Percentiles rank a stretch among this genome's conserved stretches.
Conservation (phyloP, 2,888 invertebrate species). For the Trisateles emortualis region DNA sequence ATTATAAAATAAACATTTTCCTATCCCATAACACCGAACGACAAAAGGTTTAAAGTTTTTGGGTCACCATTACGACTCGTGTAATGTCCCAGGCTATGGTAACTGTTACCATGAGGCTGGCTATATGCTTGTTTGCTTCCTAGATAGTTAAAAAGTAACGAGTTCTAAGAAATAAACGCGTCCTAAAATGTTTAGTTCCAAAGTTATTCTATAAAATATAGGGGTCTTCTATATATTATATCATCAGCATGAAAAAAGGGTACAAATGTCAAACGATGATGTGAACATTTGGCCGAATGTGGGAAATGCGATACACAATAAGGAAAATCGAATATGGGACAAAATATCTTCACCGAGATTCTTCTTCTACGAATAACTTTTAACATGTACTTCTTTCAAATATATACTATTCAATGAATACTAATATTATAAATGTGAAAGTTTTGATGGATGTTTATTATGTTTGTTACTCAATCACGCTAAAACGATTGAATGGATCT, state of each 20-base stretch:
- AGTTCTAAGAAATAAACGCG: constrained; percentile 12
- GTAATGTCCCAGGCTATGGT: too few species aligned
- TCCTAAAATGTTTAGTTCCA: constrained; percentile 7
- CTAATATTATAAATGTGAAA: too few species aligned
- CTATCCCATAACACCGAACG: too few species aligned
- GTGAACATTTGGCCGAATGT: constrained; percentile 24
- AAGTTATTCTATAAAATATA: constrained; percentile 16
- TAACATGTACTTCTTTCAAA: background rate
- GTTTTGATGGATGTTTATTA: too few species aligned
- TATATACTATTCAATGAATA: too few species aligned
- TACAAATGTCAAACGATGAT: constrained; percentile 34
- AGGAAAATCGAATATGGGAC: constrained; percentile 7
- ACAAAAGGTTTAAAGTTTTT: too few species aligned
- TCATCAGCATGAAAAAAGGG: constrained; percentile 32
- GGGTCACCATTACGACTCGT: too few species aligned
- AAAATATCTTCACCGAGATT: constrained; percentile 7
- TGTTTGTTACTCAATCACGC: too few species aligned
- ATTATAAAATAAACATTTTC: too few species aligned
- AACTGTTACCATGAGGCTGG: too few species aligned
- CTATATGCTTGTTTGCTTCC: too few species aligned
- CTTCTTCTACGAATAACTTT: background rate
- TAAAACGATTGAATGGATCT: too few species aligned
- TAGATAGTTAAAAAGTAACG: background rate
- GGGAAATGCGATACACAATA: constrained; percentile 11
- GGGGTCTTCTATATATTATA: constrained; percentile 14